Conservation (phyloP, 2,113 vertebrate genomes). For the Ammodramus savannarum region DNA sequence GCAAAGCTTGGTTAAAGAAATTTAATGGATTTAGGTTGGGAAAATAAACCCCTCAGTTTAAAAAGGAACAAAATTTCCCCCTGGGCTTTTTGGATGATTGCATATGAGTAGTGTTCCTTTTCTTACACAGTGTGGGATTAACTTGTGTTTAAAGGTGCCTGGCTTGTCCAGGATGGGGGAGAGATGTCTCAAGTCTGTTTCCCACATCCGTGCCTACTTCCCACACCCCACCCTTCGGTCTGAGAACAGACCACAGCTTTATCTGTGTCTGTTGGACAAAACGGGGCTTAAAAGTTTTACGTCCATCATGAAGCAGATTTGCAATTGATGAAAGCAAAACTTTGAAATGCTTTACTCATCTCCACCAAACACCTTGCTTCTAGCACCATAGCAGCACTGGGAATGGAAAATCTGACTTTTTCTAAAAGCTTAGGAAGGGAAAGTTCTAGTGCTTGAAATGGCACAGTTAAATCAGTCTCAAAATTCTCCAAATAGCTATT, state of each 20-base stretch:
- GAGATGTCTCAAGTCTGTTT: not conserved
- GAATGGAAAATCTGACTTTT: not conserved
- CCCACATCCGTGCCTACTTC: not conserved
- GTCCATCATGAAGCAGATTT: not conserved
- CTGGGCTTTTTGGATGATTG: not conserved
- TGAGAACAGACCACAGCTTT: rapidly evolving
- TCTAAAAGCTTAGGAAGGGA: not conserved
- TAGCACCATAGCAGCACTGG: not conserved
- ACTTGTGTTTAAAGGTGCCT: not conserved
- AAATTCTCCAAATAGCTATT: not conserved
- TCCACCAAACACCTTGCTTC: not conserved
- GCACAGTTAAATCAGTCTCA: not conserved
- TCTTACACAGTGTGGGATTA: not conserved
- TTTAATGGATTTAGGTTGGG: not conserved
- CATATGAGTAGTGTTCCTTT: rapidly evolving
- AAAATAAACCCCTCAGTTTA: not conserved
- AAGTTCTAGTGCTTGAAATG: not conserved
- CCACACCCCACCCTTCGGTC: rapidly evolving
- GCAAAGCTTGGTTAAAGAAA: not conserved
- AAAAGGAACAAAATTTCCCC: not conserved
- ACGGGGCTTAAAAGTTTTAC: not conserved
- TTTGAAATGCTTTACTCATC: not conserved
- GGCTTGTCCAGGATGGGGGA: not conserved
- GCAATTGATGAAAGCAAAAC: not conserved
- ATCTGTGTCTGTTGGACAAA: not conserved